These are phyloP conservation scores for Azorinus chamasolen DNA, from an alignment of 2,888 invertebrate species.

Conservation along the genomic window DNA sequence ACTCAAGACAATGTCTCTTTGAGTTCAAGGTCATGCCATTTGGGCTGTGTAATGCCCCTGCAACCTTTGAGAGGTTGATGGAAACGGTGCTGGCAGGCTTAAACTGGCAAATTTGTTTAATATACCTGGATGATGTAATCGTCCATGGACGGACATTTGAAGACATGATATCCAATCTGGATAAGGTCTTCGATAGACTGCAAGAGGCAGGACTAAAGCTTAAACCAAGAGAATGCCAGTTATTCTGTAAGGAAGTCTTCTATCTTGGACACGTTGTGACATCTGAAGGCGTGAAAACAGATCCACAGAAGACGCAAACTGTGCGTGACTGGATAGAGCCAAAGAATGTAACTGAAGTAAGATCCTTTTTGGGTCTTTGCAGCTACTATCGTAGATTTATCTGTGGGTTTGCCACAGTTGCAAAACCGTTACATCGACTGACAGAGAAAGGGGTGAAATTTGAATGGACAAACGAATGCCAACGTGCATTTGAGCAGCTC, in stretches of 20 bases:
- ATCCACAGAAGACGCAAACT: slow-evolving; percentile 25
- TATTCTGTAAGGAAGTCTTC: slow-evolving; percentile 33
- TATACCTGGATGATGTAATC: slow-evolving; percentile 57
- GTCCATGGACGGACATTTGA: slow-evolving; percentile 34
- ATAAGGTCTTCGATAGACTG: slow-evolving; percentile 34
- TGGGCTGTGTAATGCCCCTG: slow-evolving; percentile 63
- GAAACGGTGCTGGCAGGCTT: slow-evolving; percentile 18
- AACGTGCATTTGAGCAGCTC: slow-evolving; percentile 10
- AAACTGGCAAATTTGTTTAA: slow-evolving; percentile 37
- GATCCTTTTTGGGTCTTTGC: slow-evolving; percentile 32
- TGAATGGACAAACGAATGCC: slow-evolving; percentile 21
- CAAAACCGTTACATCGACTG: slow-evolving; percentile 21
- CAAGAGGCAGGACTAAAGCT: slow-evolving; percentile 44
- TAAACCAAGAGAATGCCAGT: slow-evolving; percentile 46
- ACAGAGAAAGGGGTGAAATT: slow-evolving; percentile 20
- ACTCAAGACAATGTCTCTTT: slow-evolving; percentile 52
- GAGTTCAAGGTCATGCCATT: slow-evolving; percentile 6
- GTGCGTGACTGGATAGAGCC: slow-evolving; percentile 15
- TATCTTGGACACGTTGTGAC: slow-evolving; percentile 46
- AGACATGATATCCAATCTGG: slow-evolving; percentile 24
- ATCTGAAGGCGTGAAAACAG: slow-evolving; percentile 26
- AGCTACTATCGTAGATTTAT: slow-evolving; percentile 36
- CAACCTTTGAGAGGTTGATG: slow-evolving; percentile 18
- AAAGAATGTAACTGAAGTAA: slow-evolving; percentile 19
- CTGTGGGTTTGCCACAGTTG: slow-evolving; percentile 15